phyloP scores from a whole-genome alignment of 2,888 invertebrate species.

The Drosophila melanosoma region DNA sequence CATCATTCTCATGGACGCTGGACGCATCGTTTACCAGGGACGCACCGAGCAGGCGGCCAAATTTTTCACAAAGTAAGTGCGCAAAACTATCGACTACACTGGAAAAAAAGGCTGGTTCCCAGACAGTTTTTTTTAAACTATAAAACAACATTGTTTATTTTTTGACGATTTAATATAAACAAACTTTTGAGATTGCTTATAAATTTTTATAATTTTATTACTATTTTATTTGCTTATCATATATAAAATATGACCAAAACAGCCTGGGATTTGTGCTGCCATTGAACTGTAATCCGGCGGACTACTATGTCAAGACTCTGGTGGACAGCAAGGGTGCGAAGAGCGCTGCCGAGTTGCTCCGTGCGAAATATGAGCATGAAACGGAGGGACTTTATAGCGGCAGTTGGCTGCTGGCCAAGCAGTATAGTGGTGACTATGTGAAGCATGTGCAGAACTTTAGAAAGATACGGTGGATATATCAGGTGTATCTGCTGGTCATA shows the following conservation, averaged over 20 bases:
- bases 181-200: background rate
- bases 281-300: slow-evolving; percentile 92
- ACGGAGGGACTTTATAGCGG: slow-evolving; percentile 77
- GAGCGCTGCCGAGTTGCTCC: slow-evolving; percentile 70
- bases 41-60: slow-evolving; percentile 88
- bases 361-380: slow-evolving; percentile 77
- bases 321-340: slow-evolving; percentile 85
- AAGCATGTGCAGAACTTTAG: slow-evolving; percentile 76
- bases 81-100: background rate
- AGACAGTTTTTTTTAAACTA: background rate
- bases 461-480: slow-evolving; percentile 83
- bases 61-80: slow-evolving; percentile 89
- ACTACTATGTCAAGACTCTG: slow-evolving; percentile 90
- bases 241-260: background rate
- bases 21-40: slow-evolving; percentile 92
- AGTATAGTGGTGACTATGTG: slow-evolving; percentile 77
- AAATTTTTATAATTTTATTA: background rate
- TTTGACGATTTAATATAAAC: background rate
- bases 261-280: slow-evolving; percentile 90
- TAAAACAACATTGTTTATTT: too few species aligned
- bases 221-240: background rate
- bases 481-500: slow-evolving; percentile 82
- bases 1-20: slow-evolving; percentile 91
- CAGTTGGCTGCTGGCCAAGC: slow-evolving; percentile 80
- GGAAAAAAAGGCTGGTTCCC: background rate